Evolutionary conservation across 2,797 vertebrate species (phyloP).

Genomic region (Gymnopithys bicolor): DNA sequence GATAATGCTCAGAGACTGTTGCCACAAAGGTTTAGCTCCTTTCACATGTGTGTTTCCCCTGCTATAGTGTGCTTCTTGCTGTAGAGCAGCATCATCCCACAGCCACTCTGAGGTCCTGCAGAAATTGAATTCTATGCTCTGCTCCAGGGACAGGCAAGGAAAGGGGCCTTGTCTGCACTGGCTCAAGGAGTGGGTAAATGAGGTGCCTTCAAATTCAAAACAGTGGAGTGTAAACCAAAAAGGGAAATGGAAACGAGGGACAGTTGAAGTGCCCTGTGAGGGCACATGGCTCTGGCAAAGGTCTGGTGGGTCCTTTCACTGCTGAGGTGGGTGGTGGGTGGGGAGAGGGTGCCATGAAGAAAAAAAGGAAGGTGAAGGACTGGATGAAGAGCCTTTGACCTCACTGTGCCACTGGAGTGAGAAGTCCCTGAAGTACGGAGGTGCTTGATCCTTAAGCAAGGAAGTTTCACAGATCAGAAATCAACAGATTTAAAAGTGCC

Average conservation of each 20-base stretch:
- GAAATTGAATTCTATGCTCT: background rate
- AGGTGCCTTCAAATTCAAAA: background rate
- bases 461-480: background rate
- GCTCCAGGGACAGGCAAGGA: background rate
- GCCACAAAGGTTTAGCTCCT: background rate
- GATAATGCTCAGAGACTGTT: background rate
- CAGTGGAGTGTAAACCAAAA: background rate
- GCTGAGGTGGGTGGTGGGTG: rapidly evolving
- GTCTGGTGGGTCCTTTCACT: background rate
- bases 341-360: background rate
- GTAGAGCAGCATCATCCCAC: background rate
- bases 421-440: background rate
- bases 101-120: rapidly evolving
- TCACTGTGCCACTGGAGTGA: background rate
- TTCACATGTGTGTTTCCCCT: rapidly evolving
- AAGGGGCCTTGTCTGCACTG: background rate
- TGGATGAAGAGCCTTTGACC: background rate
- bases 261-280: background rate
- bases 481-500: background rate
- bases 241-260: rapidly evolving
- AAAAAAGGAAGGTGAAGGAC: background rate
- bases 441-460: background rate
- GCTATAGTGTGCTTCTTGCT: background rate
- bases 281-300: background rate
- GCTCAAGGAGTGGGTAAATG: background rate